Percentiles rank a stretch among this genome's conserved stretches.
These are phyloP conservation scores for Isurus oxyrinchus DNA, from an alignment of 2,113 vertebrate genomes.

Conservation along the genomic window DNA sequence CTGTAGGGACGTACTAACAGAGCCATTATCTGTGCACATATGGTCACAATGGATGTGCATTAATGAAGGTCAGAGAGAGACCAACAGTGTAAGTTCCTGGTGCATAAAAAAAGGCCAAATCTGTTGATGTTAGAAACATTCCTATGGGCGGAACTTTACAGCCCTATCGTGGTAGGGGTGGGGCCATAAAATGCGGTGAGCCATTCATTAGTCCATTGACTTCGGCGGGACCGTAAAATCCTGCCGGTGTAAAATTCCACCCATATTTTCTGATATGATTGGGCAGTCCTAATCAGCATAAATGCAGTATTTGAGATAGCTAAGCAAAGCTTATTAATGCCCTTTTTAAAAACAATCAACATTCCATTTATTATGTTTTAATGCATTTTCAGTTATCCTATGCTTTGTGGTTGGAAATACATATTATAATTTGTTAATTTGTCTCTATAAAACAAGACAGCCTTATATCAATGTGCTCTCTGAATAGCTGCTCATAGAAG, in stretches of 20 bases:
- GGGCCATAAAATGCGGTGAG: too few relatives aligned
- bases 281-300: background rate
- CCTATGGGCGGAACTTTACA: too few relatives aligned
- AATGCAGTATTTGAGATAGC: background rate
- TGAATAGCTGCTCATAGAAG: background rate
- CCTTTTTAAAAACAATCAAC: background rate
- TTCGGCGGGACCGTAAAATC: too few relatives aligned
- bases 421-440: background rate
- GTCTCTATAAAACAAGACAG: background rate
- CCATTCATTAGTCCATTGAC: too few relatives aligned
- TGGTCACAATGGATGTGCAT: background rate
- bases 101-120: background rate
- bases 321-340: background rate
- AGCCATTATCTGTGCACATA: slow-evolving; percentile 27
- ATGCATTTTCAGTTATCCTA: background rate
- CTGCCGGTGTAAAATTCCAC: too few relatives aligned
- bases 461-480: background rate
- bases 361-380: background rate
- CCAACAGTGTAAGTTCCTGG: background rate
- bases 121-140: background rate
- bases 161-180: too few relatives aligned
- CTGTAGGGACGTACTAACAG: slow-evolving; percentile 30
- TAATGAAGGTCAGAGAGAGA: background rate
- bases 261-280: background rate
- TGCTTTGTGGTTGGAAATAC: background rate